Percentiles rank a stretch among this genome's conserved stretches.
These are phyloP conservation scores for Neuroscelio doddi DNA, from an alignment of 2,888 invertebrate genomes.

Conservation along the genomic window DNA sequence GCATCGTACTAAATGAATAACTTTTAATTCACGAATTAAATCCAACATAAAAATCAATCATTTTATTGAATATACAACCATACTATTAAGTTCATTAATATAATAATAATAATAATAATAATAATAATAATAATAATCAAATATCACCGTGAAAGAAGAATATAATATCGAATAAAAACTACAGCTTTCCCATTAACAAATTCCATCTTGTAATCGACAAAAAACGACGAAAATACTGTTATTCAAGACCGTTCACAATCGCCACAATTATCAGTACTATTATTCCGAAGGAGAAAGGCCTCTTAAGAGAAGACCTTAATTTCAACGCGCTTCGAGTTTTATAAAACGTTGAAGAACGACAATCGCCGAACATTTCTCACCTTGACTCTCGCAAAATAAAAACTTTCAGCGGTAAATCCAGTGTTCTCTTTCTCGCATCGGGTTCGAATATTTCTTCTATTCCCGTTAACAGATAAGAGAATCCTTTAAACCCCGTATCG, in stretches of 20 bases:
- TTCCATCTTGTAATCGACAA: background rate
- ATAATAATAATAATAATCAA: background rate
- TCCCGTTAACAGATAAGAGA: conserved; percentile 41
- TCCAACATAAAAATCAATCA: too few relatives aligned
- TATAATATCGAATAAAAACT: background rate
- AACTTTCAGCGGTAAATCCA: conserved; percentile 5
- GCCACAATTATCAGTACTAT: conserved; percentile 2
- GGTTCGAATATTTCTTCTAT: background rate
- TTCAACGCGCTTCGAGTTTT: background rate
- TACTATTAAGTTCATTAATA: too few relatives aligned
- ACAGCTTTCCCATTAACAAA: background rate
- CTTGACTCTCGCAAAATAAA: background rate
- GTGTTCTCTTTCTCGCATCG: conserved; percentile 14
- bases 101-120: too few relatives aligned
- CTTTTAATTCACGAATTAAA: too few relatives aligned
- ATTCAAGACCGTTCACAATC: conserved; percentile 4
- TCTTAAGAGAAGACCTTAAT: too few relatives aligned
- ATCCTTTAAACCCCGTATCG: conserved; percentile 28
- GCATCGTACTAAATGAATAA: too few relatives aligned
- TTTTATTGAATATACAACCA: too few relatives aligned
- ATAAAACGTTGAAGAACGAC: background rate
- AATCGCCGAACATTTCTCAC: background rate
- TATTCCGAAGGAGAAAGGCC: conserved; percentile 3
- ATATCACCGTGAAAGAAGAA: background rate
- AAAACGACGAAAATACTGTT: background rate